Conservation (phyloP, 2,888 invertebrate genomes). For the Ophion obscuratus region DNA sequence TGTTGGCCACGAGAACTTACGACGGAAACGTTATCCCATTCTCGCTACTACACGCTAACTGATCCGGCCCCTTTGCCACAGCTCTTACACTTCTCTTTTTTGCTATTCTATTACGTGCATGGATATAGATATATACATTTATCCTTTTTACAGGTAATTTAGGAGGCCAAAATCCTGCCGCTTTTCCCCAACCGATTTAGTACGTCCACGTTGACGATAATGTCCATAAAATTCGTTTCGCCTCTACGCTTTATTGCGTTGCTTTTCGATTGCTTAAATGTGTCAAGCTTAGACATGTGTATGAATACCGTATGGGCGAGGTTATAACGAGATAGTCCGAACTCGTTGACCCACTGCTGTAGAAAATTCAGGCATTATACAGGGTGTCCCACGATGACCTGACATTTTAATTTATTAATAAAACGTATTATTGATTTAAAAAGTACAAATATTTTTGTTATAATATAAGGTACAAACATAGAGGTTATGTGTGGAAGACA, state of each 20-base stretch:
- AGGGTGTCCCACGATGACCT: too few relatives aligned
- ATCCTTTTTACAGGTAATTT: constrained; percentile 59
- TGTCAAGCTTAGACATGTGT: too few relatives aligned
- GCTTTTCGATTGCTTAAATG: background rate
- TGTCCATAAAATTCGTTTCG: background rate
- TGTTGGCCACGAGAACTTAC: constrained; percentile 67
- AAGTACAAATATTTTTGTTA: too few relatives aligned
- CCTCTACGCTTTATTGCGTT: constrained; percentile 14
- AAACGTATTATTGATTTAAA: too few relatives aligned
- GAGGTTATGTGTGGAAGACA: too few relatives aligned
- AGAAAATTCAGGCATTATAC: too few relatives aligned
- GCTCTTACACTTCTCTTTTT: constrained; percentile 46
- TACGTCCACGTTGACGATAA: background rate
- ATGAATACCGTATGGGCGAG: too few relatives aligned
- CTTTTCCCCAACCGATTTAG: constrained; percentile 14
- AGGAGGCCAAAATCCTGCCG: constrained; percentile 44
- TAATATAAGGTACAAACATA: too few relatives aligned
- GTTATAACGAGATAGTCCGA: too few relatives aligned
- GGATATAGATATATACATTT: constrained; percentile 33
- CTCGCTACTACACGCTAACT: constrained; percentile 62
- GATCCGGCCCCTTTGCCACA: constrained; percentile 55
- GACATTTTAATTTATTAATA: too few relatives aligned
- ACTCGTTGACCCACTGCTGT: too few relatives aligned
- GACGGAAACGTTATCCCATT: constrained; percentile 69
- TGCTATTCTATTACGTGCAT: constrained; percentile 16